Conservation (phyloP, 2,888 invertebrate genomes). For the Caenorhabditis virilis region DNA sequence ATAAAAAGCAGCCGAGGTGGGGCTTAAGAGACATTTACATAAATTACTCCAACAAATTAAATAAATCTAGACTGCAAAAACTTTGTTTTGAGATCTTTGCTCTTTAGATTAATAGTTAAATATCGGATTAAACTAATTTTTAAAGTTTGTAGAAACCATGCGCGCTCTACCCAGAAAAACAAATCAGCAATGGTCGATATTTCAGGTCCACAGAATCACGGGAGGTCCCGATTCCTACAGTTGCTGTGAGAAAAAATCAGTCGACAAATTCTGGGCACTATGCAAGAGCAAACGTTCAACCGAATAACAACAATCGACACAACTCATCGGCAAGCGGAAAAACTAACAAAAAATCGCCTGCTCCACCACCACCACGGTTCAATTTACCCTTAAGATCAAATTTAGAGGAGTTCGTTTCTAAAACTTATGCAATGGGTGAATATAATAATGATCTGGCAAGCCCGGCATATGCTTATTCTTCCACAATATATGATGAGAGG, state of each 20-base stretch:
- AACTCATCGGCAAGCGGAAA: not conserved
- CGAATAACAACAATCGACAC: not conserved
- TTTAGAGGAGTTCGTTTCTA: constrained; percentile 38
- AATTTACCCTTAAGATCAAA: constrained; percentile 31
- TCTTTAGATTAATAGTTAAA: too few species aligned
- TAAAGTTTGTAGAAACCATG: too few species aligned
- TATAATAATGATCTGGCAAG: constrained; percentile 18
- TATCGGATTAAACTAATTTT: too few species aligned
- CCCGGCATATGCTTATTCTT: constrained; percentile 22
- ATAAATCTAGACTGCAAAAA: too few species aligned
- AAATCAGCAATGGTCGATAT: not conserved
- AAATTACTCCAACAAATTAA: too few species aligned
- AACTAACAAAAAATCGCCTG: not conserved
- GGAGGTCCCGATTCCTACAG: constrained; percentile 1
- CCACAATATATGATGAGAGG: constrained; percentile 27
- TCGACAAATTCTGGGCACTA: not conserved
- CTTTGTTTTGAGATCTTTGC: too few species aligned
- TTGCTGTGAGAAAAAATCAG: not conserved
- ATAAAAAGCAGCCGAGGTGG: not conserved
- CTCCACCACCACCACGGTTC: not conserved
- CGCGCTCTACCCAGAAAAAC: not conserved
- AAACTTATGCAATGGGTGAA: constrained; percentile 33
- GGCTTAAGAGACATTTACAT: too few species aligned
- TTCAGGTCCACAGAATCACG: constrained; percentile 1
- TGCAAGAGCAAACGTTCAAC: not conserved